Evolutionary conservation across 2,888 invertebrate genomes (phyloP).

Genomic region (Apamea sordens): DNA sequence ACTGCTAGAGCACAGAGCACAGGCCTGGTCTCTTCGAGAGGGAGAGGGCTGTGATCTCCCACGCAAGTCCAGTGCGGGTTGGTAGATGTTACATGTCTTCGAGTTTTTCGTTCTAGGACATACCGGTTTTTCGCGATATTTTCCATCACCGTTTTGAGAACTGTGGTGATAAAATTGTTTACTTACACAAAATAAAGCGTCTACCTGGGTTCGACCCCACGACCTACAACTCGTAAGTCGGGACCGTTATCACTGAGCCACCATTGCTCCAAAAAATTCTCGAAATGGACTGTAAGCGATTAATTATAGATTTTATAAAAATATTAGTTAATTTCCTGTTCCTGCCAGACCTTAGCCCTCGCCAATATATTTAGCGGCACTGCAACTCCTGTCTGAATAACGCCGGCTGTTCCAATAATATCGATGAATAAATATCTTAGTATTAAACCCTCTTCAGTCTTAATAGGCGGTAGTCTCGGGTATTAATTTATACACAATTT

Average conservation of each 20-base stretch:
- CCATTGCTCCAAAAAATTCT: neutral
- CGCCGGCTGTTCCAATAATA: neutral
- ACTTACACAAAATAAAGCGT: neutral
- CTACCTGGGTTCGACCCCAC: neutral
- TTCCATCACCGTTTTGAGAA: neutral
- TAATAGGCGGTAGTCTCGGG: constrained; percentile 14
- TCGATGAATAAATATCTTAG: constrained; percentile 33
- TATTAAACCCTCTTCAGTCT: constrained; percentile 22
- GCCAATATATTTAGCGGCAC: neutral
- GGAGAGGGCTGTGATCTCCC: neutral
- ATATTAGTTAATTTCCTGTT: neutral
- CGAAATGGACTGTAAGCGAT: neutral
- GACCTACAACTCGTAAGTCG: neutral
- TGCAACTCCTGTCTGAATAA: neutral
- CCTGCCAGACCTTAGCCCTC: neutral
- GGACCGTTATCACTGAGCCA: neutral
- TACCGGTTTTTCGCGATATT: neutral
- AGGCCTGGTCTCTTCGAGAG: neutral
- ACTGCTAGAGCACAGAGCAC: neutral
- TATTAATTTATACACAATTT: constrained; percentile 33
- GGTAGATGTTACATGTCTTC: neutral
- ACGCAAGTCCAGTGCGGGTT: neutral
- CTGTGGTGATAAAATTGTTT: too few species aligned
- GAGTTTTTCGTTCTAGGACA: too few species aligned
- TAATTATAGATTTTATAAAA: neutral